phyloP scores from a whole-genome alignment of 2,888 invertebrate genomes.

The Watsonalla cultraria region DNA sequence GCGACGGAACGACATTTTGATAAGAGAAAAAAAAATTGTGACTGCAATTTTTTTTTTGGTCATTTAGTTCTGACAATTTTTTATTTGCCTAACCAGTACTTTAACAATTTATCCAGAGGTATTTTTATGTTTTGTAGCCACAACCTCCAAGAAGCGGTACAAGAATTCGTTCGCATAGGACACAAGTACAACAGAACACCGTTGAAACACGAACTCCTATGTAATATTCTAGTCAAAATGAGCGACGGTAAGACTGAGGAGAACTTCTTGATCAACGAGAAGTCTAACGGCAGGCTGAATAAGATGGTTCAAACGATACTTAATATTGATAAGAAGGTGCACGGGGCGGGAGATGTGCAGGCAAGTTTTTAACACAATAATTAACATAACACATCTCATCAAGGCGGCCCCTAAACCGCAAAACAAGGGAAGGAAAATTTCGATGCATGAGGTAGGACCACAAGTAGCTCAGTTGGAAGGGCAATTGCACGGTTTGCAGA shows the following conservation, averaged over 20 bases:
- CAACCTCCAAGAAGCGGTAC: constrained; percentile 71
- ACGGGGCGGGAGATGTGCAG: constrained; percentile 61
- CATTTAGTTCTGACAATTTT: too few relatives aligned
- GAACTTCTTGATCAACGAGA: constrained; percentile 46
- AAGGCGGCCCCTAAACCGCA: too few relatives aligned
- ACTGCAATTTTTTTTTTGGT: too few relatives aligned
- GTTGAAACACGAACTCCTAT: constrained; percentile 80
- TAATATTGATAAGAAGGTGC: constrained; percentile 48
- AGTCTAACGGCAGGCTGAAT: constrained; percentile 37
- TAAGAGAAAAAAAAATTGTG: too few relatives aligned
- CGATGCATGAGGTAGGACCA: too few relatives aligned
- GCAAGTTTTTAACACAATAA: constrained; percentile 24
- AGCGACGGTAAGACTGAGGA: constrained; percentile 56
- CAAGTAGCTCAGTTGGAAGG: too few relatives aligned
- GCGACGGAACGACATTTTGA: too few relatives aligned
- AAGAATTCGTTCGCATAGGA: constrained; percentile 72
- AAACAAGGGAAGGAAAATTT: too few relatives aligned
- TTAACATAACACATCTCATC: neutral
- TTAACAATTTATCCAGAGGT: too few relatives aligned
- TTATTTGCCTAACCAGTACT: too few relatives aligned
- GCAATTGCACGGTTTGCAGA: too few relatives aligned
- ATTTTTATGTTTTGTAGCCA: too few relatives aligned
- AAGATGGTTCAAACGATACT: constrained; percentile 50
- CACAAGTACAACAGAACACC: constrained; percentile 80
- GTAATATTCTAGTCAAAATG: constrained; percentile 45